These are phyloP conservation scores for Lerista edwardsae DNA, from an alignment of 2,797 vertebrate genomes.

Conservation along the genomic window DNA sequence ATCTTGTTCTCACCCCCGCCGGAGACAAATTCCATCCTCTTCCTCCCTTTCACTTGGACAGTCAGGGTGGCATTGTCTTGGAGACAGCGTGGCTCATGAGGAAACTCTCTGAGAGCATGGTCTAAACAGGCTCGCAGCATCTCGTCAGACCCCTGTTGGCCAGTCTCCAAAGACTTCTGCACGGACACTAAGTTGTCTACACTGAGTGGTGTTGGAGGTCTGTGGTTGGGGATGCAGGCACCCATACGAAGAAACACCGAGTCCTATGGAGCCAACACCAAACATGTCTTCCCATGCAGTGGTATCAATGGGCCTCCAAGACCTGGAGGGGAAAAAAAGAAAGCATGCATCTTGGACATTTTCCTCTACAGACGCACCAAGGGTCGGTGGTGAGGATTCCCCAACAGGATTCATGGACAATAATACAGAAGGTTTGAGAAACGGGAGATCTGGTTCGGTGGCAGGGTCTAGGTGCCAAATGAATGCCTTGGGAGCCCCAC, in stretches of 20 bases:
- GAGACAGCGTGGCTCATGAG: constrained; percentile 9
- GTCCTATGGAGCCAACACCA: background rate
- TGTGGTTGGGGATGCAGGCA: constrained; percentile 38
- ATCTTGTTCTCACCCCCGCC: constrained; percentile 30
- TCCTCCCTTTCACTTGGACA: constrained; percentile 20
- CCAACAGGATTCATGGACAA: background rate
- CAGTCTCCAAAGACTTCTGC: constrained; percentile 14
- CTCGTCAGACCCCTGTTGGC: background rate
- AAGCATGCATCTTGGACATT: background rate
- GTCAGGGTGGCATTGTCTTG: constrained; percentile 28
- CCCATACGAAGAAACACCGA: constrained; percentile 36
- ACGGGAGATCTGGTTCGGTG: background rate
- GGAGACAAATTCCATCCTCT: constrained; percentile 37
- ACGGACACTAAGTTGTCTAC: constrained; percentile 16
- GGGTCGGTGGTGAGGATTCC: no score
- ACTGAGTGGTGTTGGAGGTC: constrained; percentile 17
- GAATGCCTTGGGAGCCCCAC: background rate
- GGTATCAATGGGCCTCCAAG: background rate
- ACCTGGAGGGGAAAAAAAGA: constrained; percentile 9
- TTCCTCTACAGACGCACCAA: background rate
- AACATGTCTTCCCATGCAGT: constrained; percentile 25
- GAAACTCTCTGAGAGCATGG: constrained; percentile 22
- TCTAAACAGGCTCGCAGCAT: constrained; percentile 34
- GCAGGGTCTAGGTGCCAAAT: background rate
- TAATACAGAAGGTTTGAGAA: background rate